Conservation (phyloP, 1,140 invertebrate species). For the Steinernema khuongi region DNA sequence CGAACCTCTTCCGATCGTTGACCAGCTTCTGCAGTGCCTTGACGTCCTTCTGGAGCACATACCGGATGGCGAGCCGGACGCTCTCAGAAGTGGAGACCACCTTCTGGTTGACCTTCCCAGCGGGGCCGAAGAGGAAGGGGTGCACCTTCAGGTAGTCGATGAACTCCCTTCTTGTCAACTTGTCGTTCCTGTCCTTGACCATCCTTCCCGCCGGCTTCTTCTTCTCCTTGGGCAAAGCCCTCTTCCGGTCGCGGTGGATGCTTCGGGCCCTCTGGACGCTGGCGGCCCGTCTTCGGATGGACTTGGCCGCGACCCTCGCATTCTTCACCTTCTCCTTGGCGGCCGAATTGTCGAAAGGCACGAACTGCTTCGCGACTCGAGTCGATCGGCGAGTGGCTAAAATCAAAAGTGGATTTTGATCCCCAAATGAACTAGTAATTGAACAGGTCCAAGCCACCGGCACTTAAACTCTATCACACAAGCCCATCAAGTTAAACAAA, state of each 20-base stretch:
- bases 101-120: neutral
- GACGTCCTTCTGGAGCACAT: slow-evolving; percentile 22
- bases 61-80: slow-evolving; percentile 11
- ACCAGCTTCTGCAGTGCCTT: slow-evolving; percentile 31
- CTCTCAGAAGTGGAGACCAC: neutral
- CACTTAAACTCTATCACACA: no score
- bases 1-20: slow-evolving; percentile 27
- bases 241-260: neutral
- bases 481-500: no score
- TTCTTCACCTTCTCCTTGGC: slow-evolving; percentile 24
- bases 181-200: neutral
- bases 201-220: neutral
- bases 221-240: slow-evolving; percentile 19
- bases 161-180: slow-evolving; percentile 1
- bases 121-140: slow-evolving; percentile 18
- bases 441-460: neutral
- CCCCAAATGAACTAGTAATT: neutral
- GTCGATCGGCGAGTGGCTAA: neutral
- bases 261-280: neutral
- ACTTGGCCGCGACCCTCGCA: slow-evolving; percentile 22
- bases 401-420: neutral
- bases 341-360: neutral
- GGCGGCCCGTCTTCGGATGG: neutral
- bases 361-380: neutral
- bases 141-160: slow-evolving; percentile 16